Evolutionary conservation across 1,140 invertebrate genomes (phyloP).

Genomic region (Copidosoma floridanum): DNA sequence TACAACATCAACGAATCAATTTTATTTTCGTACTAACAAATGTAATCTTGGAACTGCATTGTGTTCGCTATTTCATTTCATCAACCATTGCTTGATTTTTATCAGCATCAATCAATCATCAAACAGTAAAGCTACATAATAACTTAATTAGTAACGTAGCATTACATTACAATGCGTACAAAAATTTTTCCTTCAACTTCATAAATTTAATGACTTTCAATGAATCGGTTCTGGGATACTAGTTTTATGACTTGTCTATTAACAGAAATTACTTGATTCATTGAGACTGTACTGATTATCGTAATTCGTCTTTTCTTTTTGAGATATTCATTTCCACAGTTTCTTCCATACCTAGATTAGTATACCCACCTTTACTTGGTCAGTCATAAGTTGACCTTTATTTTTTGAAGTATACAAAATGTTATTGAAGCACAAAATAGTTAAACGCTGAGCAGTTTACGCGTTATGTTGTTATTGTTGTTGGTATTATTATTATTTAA

Average conservation of each 20-base stretch:
- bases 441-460: too few species aligned
- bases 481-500: too few species aligned
- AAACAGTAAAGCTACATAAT: too few species aligned
- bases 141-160: too few species aligned
- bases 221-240: conserved; percentile 20
- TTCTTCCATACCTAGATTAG: not conserved
- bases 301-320: not conserved
- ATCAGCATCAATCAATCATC: too few species aligned
- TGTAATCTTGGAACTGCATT: conserved; percentile 4
- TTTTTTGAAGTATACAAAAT: not conserved
- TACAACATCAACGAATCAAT: not conserved
- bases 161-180: too few species aligned
- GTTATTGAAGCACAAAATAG: too few species aligned
- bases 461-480: too few species aligned
- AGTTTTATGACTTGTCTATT: conserved; percentile 9
- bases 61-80: conserved; percentile 4
- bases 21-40: not conserved
- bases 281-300: conserved; percentile 18
- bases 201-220: too few species aligned
- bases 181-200: too few species aligned
- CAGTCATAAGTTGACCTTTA: not conserved
- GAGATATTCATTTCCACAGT: not conserved
- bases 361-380: not conserved
- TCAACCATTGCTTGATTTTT: conserved; percentile 16
- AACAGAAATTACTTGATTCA: conserved; percentile 12